phyloP scores from a whole-genome alignment of 2,888 invertebrate species.

The Helleia helle region DNA sequence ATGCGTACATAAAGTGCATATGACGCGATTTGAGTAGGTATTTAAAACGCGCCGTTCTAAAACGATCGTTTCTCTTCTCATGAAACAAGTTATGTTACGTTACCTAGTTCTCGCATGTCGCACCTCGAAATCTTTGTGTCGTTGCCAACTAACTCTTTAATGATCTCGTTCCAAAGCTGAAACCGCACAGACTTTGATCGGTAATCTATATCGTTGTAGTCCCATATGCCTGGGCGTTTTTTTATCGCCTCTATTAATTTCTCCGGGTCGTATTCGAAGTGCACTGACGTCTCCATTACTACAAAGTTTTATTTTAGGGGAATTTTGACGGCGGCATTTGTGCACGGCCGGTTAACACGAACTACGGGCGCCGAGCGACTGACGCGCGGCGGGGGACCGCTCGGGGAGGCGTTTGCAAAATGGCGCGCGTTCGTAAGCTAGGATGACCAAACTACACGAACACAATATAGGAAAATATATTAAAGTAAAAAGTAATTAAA shows the following conservation, averaged over 20 bases:
- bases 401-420: conserved; percentile 54
- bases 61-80: no score
- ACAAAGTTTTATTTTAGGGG: background rate
- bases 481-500: no score
- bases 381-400: conserved; percentile 53
- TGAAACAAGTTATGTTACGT: conserved; percentile 12
- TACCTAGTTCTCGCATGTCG: conserved; percentile 61
- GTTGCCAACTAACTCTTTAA: conserved; percentile 45
- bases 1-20: no score
- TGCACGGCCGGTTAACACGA: conserved; percentile 33
- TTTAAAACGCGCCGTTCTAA: no score
- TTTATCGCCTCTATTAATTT: conserved; percentile 52
- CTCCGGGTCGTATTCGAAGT: conserved; percentile 64
- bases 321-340: conserved; percentile 20
- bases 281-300: conserved; percentile 28
- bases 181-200: conserved; percentile 40
- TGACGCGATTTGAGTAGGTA: no score
- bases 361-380: conserved; percentile 56
- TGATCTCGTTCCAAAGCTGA: conserved; percentile 52
- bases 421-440: conserved; percentile 33
- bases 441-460: conserved; percentile 28
- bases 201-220: conserved; percentile 46
- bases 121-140: conserved; percentile 50
- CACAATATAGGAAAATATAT: background rate
- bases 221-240: conserved; percentile 61